These are phyloP conservation scores for Rhadinocentrus ornatus DNA, from an alignment of 2,797 vertebrate species.

Conservation along the genomic window DNA sequence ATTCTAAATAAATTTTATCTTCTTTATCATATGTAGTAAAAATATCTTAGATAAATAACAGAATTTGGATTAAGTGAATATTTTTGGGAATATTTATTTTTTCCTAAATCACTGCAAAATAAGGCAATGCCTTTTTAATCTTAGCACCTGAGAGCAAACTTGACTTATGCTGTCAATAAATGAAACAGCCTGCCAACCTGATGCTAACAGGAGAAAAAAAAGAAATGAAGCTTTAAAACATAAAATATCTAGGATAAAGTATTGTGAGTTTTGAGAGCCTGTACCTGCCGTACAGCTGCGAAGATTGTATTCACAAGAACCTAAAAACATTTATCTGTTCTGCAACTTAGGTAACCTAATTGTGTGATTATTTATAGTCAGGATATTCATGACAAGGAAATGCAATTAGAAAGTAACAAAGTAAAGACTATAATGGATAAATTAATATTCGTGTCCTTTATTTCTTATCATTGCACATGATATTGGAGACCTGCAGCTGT, in stretches of 20 bases:
- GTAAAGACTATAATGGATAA: conserved; percentile 30
- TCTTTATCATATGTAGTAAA: neutral
- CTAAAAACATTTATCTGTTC: conserved; percentile 3
- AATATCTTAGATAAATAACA: neutral
- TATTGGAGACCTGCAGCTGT: conserved; percentile 31
- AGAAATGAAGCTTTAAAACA: conserved; percentile 12
- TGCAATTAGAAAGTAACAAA: conserved; percentile 36
- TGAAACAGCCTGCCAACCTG: neutral
- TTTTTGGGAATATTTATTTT: neutral
- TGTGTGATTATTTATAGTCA: conserved; percentile 42
- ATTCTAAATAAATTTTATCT: conserved; percentile 3
- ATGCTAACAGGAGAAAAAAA: conserved; percentile 4
- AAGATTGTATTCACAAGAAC: conserved; percentile 55
- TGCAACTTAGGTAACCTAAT: conserved; percentile 42
- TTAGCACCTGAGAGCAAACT: neutral
- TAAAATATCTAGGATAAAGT: neutral
- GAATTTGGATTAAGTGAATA: neutral
- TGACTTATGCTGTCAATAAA: neutral
- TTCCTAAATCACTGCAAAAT: neutral
- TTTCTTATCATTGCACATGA: conserved; percentile 30
- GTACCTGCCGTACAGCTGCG: conserved; percentile 14
- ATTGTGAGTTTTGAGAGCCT: neutral
- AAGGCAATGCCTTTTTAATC: neutral
- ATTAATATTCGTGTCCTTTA: conserved; percentile 31
- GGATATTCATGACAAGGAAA: conserved; percentile 44